Base-by-base conservation (phyloP, 2,113 vertebrate genomes). In the Mastomys natalensis region DNA sequence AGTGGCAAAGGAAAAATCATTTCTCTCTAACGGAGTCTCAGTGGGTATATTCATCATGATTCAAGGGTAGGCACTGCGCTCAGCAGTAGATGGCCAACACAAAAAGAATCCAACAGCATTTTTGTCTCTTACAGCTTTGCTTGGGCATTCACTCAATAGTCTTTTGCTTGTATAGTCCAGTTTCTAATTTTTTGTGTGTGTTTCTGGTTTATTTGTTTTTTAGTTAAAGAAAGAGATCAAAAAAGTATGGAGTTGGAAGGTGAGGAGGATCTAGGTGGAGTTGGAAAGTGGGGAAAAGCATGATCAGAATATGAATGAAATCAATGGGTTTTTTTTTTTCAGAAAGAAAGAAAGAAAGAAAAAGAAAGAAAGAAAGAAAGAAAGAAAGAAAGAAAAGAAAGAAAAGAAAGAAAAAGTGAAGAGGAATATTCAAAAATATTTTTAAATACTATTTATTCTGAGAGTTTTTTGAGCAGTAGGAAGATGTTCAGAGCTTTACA, bases 371-470 rank as follows among this genome's bases (percentile, higher is more conserved):
- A 66, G 29, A 12, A 13, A 17, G 26, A 0, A 29, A 13, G 8
- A 29, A 10, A 5, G 76, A 53, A 1, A 0, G 16, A 16, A 34
- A n/a, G n/a, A 8, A 13, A 4, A 13, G 11, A 1, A 5, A 66
- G 64, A 13, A 5, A 66, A n/a, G n/a, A n/a, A n/a, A 19, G 29
- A 4, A 5, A 53, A 9, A 17, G 16, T 9, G 17, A 53, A 55
- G 51, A n/a, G 17, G 7, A 24, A 43, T 24, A 53, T 89, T 40
- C 43, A 5, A 29, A 55, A 84, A 60, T 26, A 51, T 21, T 89
- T 73, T 58, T 17, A n/a, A n/a, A 48, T 13, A 45, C 5, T 37
- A 0, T 62, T 73, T 74, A 72, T 66, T 66, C 6, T 72, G 64
- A 43, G 22, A 62, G 53, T 15, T 53, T 72, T 72, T 81, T 62